Conservation (phyloP, 2,113 vertebrate species). For the Gobiocypris rarus region DNA sequence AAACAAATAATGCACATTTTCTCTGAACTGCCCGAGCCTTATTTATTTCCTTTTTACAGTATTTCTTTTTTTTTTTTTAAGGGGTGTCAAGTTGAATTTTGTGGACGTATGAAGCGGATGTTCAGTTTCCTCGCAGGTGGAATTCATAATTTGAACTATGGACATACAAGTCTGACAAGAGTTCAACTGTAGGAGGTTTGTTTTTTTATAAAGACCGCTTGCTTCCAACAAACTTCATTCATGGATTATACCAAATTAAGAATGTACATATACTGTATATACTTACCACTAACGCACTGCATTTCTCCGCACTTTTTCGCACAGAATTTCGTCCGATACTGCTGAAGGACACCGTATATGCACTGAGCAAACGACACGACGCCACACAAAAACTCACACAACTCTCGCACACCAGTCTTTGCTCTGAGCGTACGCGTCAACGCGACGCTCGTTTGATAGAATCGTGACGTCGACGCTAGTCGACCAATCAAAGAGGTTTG, state of each 20-base stretch:
- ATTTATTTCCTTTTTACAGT: neutral
- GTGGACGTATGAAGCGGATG: neutral
- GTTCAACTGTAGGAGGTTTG: neutral
- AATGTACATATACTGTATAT: neutral
- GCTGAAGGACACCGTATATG: neutral
- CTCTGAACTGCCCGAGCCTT: neutral
- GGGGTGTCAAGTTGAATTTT: neutral
- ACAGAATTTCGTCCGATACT: neutral
- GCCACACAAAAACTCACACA: neutral
- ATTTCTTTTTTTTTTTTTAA: too few relatives aligned
- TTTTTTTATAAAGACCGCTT: too few relatives aligned
- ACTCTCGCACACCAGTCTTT: neutral
- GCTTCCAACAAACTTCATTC: neutral
- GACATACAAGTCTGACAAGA: neutral
- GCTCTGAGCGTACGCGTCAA: neutral
- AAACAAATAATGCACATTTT: neutral
- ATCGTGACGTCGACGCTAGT: neutral
- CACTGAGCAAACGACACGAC: neutral
- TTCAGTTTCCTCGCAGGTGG: neutral
- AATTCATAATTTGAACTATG: neutral
- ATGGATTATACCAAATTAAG: neutral
- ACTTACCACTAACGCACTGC: neutral
- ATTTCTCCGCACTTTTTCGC: neutral
- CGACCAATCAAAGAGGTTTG: neutral
- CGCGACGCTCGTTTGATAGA: neutral